Evolutionary conservation across 2,113 vertebrate genomes (phyloP), one percentile per base, ranked within the genome.

Genomic region (Mormyrus lacerda): DNA sequence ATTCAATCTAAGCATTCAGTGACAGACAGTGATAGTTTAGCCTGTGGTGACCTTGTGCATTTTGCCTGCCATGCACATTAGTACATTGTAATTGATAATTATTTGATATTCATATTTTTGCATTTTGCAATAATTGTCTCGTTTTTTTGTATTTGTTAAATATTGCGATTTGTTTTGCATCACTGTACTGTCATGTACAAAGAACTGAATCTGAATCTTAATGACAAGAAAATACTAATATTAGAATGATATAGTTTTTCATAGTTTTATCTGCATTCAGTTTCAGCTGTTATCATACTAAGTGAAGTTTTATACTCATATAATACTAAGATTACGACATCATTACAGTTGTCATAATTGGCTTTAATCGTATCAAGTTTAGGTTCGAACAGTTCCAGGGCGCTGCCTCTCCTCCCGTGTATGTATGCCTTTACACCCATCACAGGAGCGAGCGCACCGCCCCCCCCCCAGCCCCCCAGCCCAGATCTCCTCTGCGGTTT

Each of bases 381-480:
- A 39, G 39, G 27, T 31, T 76, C 31, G n/a, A n/a, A n/a, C n/a
- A 35, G 58, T 76, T 17, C 31, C 13, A 76, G 31, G n/a, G 27
- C 0, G 15, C 50, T 31, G 27, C 85, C 19, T 39, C 85, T 21
- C 13, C 50, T 39, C 31, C 9, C 3, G 2, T 39, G 42, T 87
- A 27, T 87, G 50, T 55, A 87, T 87, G 50, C 85, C 13, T n/a
- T 6, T 15, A n/a, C 84, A 50, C n/a, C n/a, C 48, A 27, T 51
- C 47, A 27, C 17, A 51, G 48, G 50, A 50, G 44, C 48, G n/a
- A 51, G 31, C 27, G 19, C 89, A 13, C 58, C 88, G 90, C 55
- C 19, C 55, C 55, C 44, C 3, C 55, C 21, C 21, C 19, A 85
- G 89, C 45, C 51, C 50, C 84, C 87, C 82, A 82, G 93, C 89